phyloP scores from a whole-genome alignment of 2,888 invertebrate species.

The Nasonia oneida region DNA sequence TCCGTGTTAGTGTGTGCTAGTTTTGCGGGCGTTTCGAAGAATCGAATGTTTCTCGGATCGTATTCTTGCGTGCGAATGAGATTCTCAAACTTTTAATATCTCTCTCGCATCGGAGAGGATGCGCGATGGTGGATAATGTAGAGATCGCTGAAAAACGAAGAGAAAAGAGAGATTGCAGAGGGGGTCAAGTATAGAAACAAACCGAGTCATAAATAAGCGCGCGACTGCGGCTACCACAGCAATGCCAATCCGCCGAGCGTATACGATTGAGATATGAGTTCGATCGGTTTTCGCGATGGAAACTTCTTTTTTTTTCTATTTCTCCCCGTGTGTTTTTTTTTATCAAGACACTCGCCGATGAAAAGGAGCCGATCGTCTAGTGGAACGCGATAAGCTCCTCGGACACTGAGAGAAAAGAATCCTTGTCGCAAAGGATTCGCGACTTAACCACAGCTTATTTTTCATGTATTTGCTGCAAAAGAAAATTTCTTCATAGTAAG shows the following conservation, averaged over 20 bases:
- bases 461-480: too few relatives aligned
- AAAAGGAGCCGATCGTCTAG: constrained; percentile 26
- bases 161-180: constrained; percentile 37
- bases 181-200: constrained; percentile 73
- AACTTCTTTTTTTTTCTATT: constrained; percentile 11
- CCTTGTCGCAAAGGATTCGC: too few relatives aligned
- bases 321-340: neutral
- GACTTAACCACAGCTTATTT: too few relatives aligned
- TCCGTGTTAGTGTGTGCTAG: neutral
- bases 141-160: neutral
- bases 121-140: neutral
- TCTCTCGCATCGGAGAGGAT: neutral
- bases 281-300: constrained; percentile 43
- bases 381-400: constrained; percentile 37
- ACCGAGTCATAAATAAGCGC: constrained; percentile 76
- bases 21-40: constrained; percentile 2
- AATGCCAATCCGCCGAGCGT: constrained; percentile 70
- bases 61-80: neutral
- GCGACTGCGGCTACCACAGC: constrained; percentile 67
- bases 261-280: constrained; percentile 49
- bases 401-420: neutral
- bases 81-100: constrained; percentile 1
- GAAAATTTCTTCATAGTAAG: too few relatives aligned
- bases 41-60: neutral
- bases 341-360: neutral